Percentiles rank a stretch among this genome's conserved stretches.
phyloP scores from a whole-genome alignment of 2,113 vertebrate species.

The Euleptes europaea region DNA sequence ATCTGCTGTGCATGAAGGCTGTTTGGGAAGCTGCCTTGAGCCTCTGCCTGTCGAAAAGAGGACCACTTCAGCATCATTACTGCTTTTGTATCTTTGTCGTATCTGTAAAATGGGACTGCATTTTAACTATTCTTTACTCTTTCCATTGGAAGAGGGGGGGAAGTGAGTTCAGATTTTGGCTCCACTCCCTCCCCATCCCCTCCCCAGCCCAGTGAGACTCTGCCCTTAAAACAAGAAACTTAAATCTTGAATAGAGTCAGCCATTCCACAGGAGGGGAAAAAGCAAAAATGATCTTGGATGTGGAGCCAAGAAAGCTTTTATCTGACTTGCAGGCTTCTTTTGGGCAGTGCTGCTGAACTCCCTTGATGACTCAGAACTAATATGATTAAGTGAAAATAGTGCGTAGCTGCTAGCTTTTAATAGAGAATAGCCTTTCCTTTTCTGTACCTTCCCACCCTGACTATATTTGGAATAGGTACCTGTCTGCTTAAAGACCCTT shows the following conservation, averaged over 20 bases:
- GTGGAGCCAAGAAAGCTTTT: conserved; percentile 11
- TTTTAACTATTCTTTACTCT: neutral
- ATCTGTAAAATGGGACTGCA: no score
- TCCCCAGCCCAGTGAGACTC: neutral
- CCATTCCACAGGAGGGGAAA: no score
- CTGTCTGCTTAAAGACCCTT: conserved; percentile 41
- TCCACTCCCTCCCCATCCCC: neutral
- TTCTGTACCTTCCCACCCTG: conserved; percentile 8
- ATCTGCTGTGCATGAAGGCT: neutral
- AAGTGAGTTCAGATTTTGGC: neutral
- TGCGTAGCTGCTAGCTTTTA: conserved; percentile 26
- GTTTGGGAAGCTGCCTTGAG: neutral
- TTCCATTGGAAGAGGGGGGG: neutral
- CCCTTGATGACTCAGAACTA: neutral
- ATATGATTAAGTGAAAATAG: conserved; percentile 34
- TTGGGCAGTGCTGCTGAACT: neutral
- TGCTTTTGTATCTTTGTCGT: neutral
- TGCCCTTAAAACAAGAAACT: neutral
- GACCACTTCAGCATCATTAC: neutral
- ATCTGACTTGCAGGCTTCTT: neutral
- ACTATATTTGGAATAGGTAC: conserved; percentile 39
- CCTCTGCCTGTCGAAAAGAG: neutral
- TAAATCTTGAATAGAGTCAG: neutral
- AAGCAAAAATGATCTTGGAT: neutral
- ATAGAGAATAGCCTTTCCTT: neutral